Evolutionary conservation across 2,797 vertebrate genomes (phyloP).

Genomic region (Calcarius lapponicus): DNA sequence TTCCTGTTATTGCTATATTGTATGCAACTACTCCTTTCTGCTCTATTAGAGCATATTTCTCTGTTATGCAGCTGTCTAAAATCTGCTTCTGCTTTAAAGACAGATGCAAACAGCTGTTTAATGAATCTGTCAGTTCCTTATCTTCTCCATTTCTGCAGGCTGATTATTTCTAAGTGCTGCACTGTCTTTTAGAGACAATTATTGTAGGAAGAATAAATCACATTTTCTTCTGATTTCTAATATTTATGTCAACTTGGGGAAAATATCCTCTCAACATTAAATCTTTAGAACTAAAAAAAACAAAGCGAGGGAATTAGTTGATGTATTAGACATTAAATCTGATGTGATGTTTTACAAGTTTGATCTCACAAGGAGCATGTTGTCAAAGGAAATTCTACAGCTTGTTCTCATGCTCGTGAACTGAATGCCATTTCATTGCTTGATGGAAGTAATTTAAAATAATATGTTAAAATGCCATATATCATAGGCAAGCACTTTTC

Average conservation of each 20-base stretch:
- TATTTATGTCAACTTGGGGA: constrained; percentile 57
- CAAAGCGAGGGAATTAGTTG: constrained; percentile 7
- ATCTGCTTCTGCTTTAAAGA: constrained; percentile 20
- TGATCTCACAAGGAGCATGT: constrained; percentile 52
- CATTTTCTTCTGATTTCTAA: constrained; percentile 51
- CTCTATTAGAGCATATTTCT: constrained; percentile 3
- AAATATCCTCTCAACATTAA: constrained; percentile 55
- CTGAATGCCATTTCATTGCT: constrained; percentile 52
- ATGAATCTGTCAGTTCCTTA: constrained; percentile 42
- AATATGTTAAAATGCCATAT: constrained; percentile 52
- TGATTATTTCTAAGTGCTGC: constrained; percentile 43
- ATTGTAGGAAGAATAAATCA: constrained; percentile 24
- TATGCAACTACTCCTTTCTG: background rate
- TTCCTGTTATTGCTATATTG: background rate
- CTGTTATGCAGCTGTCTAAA: constrained; percentile 38
- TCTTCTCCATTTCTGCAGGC: background rate
- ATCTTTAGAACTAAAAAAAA: constrained; percentile 31
- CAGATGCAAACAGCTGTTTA: constrained; percentile 39
- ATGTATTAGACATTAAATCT: constrained; percentile 58
- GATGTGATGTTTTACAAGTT: constrained; percentile 65
- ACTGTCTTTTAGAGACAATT: constrained; percentile 33
- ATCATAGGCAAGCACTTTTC: constrained; percentile 41
- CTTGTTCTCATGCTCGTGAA: constrained; percentile 49
- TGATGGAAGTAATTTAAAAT: constrained; percentile 69
- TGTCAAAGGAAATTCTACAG: constrained; percentile 64